These are phyloP conservation scores for Drosophila mulleri DNA, from an alignment of 2,888 invertebrate genomes.

Conservation along the genomic window DNA sequence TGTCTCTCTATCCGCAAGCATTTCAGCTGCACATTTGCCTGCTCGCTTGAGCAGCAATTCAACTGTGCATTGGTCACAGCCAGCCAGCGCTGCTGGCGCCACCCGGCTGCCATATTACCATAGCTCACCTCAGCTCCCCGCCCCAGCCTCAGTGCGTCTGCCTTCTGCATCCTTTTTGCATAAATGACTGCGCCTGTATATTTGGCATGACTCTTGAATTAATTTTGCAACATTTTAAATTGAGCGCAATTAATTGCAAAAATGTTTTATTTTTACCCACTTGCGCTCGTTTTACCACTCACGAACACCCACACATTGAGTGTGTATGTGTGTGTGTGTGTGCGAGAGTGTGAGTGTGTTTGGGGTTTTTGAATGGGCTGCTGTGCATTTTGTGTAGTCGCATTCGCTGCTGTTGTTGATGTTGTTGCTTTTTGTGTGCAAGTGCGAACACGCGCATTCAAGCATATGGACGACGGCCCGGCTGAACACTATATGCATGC, in stretches of 20 bases:
- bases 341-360: constrained; percentile 29
- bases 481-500: constrained; percentile 37
- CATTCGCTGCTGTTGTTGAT: constrained; percentile 29
- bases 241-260: constrained; percentile 84
- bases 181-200: constrained; percentile 80
- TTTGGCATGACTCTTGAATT: constrained; percentile 83
- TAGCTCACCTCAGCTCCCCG: constrained; percentile 11
- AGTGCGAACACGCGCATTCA: constrained; percentile 81
- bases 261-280: constrained; percentile 80
- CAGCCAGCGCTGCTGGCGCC: neutral
- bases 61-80: constrained; percentile 38
- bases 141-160: neutral
- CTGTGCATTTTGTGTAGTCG: constrained; percentile 72
- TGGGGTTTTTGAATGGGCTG: constrained; percentile 65
- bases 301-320: constrained; percentile 29
- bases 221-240: constrained; percentile 84
- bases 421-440: constrained; percentile 65
- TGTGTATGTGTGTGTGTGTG: constrained; percentile 13
- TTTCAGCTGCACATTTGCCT: constrained; percentile 72
- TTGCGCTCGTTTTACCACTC: constrained; percentile 72
- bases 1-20: constrained; percentile 57
- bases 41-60: constrained; percentile 69
- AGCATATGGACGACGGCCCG: constrained; percentile 73
- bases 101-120: constrained; percentile 1
- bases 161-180: constrained; percentile 52